These are phyloP conservation scores for Bucorvus abyssinicus DNA, from an alignment of 2,797 vertebrate species.

Conservation along the genomic window DNA sequence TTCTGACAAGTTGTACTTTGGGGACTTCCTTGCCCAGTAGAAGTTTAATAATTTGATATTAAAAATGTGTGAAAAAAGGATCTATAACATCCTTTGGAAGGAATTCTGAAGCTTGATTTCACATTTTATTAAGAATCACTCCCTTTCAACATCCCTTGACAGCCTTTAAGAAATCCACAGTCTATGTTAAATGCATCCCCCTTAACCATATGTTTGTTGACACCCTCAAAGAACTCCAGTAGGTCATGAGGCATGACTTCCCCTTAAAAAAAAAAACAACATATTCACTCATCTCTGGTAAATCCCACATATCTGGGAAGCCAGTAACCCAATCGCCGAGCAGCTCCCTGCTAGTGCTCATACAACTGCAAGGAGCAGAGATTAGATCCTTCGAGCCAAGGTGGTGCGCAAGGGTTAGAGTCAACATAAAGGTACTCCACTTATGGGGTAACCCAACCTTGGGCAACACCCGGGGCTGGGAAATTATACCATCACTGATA, in stretches of 20 bases:
- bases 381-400: neutral
- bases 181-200: neutral
- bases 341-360: neutral
- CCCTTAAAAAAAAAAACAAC: neutral
- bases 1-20: neutral
- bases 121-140: neutral
- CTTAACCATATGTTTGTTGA: neutral
- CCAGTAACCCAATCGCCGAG: neutral
- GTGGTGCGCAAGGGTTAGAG: neutral
- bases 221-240: neutral
- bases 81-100: neutral
- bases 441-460: neutral
- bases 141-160: neutral
- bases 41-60: neutral
- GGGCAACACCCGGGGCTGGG: neutral
- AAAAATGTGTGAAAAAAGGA: neutral
- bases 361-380: neutral
- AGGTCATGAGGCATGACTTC: neutral
- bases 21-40: neutral
- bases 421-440: neutral
- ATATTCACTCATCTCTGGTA: neutral
- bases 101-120: neutral
- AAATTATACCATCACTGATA: neutral
- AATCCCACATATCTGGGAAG: neutral
- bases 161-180: neutral